Base-by-base conservation (phyloP, 2,888 invertebrate genomes). In the Aphelenchoides bicaudatus region DNA sequence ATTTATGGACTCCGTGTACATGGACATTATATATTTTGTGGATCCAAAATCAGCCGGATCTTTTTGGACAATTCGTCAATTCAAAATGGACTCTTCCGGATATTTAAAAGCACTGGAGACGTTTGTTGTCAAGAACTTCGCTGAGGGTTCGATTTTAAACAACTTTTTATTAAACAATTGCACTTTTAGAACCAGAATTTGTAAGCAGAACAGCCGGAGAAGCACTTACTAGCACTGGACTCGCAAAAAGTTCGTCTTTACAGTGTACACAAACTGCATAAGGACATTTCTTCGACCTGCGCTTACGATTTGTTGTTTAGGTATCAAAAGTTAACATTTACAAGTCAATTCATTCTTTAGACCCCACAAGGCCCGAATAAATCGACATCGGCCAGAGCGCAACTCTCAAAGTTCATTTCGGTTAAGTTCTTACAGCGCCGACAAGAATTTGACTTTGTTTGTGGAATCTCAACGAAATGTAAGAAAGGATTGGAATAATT, bases 1-100 rank as follows among this genome's bases (percentile, higher is more conserved):
- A 6, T 64, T 64, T 31, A 64, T 50, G 43, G 66, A 66, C 58
- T 54, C 65, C 3, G 50, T 59, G 8, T 66, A 60, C 31, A 47
- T 64, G 28, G 69, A 74, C 57, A 65, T 74, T 13, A 54, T 74
- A 16, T 74, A 74, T 51, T 71, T 74, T 39, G 56, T 71, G 16
- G 73, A 74, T 59, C 66, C 71, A 0, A 51, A 61, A 1, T 67
- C 72, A 3, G 46, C 52, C 6, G 72, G 71, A 19, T 23, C 64
- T 13, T 58, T 59, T 49, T 73, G 70, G 72, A 65, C 63, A 30
- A 57, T 70, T 13, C 59, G 59, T 13, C 73, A 73, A 53, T 74
- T 73, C 51, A 46, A 62, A 29, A n/a, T 72, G 30, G 67, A 65
- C 31, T 56, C 38, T 51, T 25, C 62, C 43, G 63, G 72, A 43